Base-by-base conservation (phyloP, 2,797 vertebrate genomes). In the Moxostoma hubbsi region DNA sequence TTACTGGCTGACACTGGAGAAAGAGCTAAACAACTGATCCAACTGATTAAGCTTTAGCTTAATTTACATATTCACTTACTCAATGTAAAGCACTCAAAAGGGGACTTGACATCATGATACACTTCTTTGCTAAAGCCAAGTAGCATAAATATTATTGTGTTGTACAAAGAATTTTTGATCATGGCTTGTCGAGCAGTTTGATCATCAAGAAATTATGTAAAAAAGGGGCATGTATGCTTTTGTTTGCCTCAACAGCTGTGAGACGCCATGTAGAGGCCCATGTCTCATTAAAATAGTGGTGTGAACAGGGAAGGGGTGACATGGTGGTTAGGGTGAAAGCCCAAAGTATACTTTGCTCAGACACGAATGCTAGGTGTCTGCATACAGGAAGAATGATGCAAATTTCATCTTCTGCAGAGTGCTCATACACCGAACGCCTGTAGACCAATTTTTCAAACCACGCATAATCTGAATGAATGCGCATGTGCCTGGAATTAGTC, bases 191-290 rank as follows among this genome's bases (percentile, higher is more conserved):
- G n/a, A 49, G 47, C 11, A 64, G 49, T 61, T 75, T 70, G 55
- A 36, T 16, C 8, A 1, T 50, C 64, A 24, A 18, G 58, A 75
- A 59, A 59, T n/a, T 18, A 50, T 65, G 55, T 46, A 77, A 16
- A 61, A 81, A 67, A 47, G 77, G 16, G 66, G 36, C 58, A 72
- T 68, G 73, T 69, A 47, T 73, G 82, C 68, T 79, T 86, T 86
- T 86, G 85, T 86, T 81, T 70, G 62, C 9, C 46, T 55, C 72
- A 86, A 84, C 85, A 86, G 85, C 85, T 86, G 85, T 86, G 78
- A 84, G 74, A 83, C 82, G 82, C 69, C 82, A 80, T 75, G 78
- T 65, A 79, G 78, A 64, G 47, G 78, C 78, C 70, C 66, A 49
- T 75, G 55, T 63, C 84, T 86, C 85, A 86, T 86, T 86, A 84